Percentiles rank a stretch among this genome's conserved stretches.
phyloP scores from a whole-genome alignment of 2,888 invertebrate genomes.

The Bursaphelenchus okinawaensis region DNA sequence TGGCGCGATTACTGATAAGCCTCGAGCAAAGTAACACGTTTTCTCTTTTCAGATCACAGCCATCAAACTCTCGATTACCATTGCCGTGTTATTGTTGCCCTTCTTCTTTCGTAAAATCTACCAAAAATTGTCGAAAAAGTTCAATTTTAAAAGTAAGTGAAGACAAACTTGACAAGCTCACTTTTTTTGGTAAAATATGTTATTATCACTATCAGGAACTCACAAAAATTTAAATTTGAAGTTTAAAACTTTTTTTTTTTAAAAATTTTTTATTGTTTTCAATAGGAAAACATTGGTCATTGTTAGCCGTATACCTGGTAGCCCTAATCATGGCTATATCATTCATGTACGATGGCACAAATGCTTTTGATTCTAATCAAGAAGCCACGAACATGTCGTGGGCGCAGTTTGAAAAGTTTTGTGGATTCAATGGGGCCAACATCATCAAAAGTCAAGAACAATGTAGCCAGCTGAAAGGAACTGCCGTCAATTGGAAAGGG shows the following conservation, averaged over 20 bases:
- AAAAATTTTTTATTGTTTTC: slow-evolving; percentile 27
- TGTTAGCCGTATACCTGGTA: slow-evolving; percentile 38
- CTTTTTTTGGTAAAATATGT: slow-evolving; percentile 9
- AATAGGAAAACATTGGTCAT: slow-evolving; percentile 27
- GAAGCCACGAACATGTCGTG: slow-evolving; percentile 51
- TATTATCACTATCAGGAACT: not conserved
- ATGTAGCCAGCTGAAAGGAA: slow-evolving; percentile 45
- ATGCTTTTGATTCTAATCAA: slow-evolving; percentile 33
- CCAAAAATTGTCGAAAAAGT: slow-evolving; percentile 31
- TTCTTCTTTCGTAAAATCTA: slow-evolving; percentile 33
- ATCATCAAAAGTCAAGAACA: slow-evolving; percentile 30
- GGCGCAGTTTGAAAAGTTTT: slow-evolving; percentile 42
- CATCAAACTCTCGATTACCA: slow-evolving; percentile 35
- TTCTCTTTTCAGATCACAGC: slow-evolving; percentile 29
- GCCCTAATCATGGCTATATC: slow-evolving; percentile 40
- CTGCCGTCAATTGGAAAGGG: slow-evolving; percentile 11
- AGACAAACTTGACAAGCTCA: too few relatives aligned
- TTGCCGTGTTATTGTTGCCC: slow-evolving; percentile 37
- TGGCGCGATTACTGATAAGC: not conserved
- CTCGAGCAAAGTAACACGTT: not conserved
- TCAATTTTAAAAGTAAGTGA: slow-evolving; percentile 28
- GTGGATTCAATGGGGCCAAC: slow-evolving; percentile 31
- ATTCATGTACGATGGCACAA: slow-evolving; percentile 42
- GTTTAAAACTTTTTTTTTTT: too few relatives aligned
- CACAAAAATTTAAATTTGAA: too few relatives aligned